Base-by-base conservation (phyloP, 1,140 invertebrate genomes). In the Leucophenga varia region DNA sequence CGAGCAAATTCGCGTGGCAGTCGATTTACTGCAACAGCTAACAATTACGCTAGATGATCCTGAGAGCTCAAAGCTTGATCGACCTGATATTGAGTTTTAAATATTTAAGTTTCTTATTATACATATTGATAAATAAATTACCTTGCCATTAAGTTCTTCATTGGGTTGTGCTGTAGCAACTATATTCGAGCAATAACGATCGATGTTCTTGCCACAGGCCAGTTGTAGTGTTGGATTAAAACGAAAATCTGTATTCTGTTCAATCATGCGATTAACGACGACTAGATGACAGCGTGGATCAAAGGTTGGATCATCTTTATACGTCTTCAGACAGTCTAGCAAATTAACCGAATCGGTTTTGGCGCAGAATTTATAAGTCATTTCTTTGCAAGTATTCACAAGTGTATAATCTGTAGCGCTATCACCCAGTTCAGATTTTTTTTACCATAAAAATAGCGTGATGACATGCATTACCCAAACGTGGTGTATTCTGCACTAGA, bases 181-280 rank as follows among this genome's bases (percentile, higher is more conserved):
- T 52, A 78, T 69, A 45, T 69, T 53, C 1, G 73, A 75, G 41
- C 90, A 93, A 64, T 85, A 88, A 64, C 85, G 86, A 54, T 76
- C 77, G n/a, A 85, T 85, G 61, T 93, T 92, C 51, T 77, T 61
- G 22, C 80, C 78, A 65, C 93, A 97, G 4, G 84, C 82, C 49
- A 84, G 84, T 70, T 91, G 87, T 20, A 98, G 79, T 6, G 84
- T 80, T 12, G 91, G 90, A 79, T 98, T 97, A 37, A 98, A 86
- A 55, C 95, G 82, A 61, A 91, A 92, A 77, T 99, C 95, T 35
- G 86, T 82, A 72, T 91, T 93, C 77, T 95, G 91, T 74, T 94
- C 91, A 44, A 93, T 87, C 84, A 97, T 89, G 69, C 96, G 81
- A 73, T 88, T 87, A 7, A 92, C 79, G 3, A 99, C 87, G 10